Base-by-base conservation (phyloP, 2,888 invertebrate genomes). In the Galerucella calmariensis region DNA sequence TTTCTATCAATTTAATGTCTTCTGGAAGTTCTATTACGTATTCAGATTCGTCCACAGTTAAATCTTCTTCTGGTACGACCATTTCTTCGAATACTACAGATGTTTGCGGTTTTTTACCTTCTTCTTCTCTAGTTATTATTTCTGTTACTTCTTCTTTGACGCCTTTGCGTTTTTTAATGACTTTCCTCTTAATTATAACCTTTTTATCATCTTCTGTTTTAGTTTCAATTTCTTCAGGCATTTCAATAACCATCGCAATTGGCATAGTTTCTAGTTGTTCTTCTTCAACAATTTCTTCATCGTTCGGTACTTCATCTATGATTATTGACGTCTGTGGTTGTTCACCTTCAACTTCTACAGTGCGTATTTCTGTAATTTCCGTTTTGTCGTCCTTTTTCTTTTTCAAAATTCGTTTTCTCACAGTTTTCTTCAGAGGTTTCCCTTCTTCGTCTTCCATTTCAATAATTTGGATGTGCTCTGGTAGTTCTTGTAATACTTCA, bases 341-440 rank as follows among this genome's bases (percentile, higher is more conserved):
- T 24, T 85, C 83, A 35, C 81, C 82, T 73, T 80, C 79, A 75
- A 87, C 84, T 80, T 82, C 81, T 20, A 80, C 76, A 44, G 82
- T 83, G 5, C 79, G 75, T 44, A 82, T 79, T 69, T 81, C 77
- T 68, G 83, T 80, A 44, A 79, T 35, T 81, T 89, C 88, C 62
- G 88, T 85, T 79, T 84, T 87, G 61, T 84, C 80, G 70, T 85
- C 88, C 77, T 81, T 86, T 9, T 85, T 87, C 77, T 88, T 88
- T 74, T 85, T 88, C 62, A 88, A 86, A 1, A 86, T 79, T 67
- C 88, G 84, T 62, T 86, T 88, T 67, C 86, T 88, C 5, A 86
- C 82, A 61, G 85, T 85, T 65, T 79, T 83, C 73, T 68, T 76
- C 12, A 67, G 66, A 24, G 69, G 67, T 41, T 79, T 82, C 77